Base-by-base conservation (phyloP, 2,113 vertebrate genomes). In the Oryzias woworae region DNA sequence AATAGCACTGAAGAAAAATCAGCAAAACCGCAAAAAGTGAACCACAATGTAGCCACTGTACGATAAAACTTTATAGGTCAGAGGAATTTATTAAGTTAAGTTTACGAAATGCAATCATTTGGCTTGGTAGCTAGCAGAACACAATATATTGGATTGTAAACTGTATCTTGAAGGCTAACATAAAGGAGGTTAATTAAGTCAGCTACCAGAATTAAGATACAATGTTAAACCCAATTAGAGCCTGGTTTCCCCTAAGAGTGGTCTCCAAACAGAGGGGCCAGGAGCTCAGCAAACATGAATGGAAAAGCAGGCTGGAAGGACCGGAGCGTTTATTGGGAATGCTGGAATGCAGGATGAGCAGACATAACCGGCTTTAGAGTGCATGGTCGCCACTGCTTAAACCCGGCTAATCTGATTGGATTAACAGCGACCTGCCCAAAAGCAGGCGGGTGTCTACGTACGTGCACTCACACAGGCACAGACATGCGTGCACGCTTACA, bases 381-480 rank as follows among this genome's bases (percentile, higher is more conserved):
- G 70, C 75, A 68, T 15, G 78, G 79, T 68, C 70, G 77, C 76
- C 82, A 71, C 72, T 60, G 65, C 81, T 88, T 91, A 93, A 90
- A 90, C 84, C 81, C 54, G 20, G 72, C 79, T 91, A 90, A 92
- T 93, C 90, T 91, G 90, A 91, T 91, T 87, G 86, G 92, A 93
- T 92, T 92, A 91, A 87, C 87, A 82, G 79, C 77, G 79, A 83
- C 87, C 88, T 82, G 88, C 78, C 75, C 76, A 66, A 75, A 66
- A 78, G 69, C 78, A 72, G 66, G 74, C 58, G 58, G 58, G 59
- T 26, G 57, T 16, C 14, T 56, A 24, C 15, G 43, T 23, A 42
- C 63, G 8, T 42, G 53, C 60, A 24, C 22, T 13, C 23, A 28
- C 58, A 45, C 8, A 64, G 15, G 75, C 41, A 66, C 6, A 4